phyloP scores from a whole-genome alignment of 2,113 vertebrate species.

The Eidolon helvum region DNA sequence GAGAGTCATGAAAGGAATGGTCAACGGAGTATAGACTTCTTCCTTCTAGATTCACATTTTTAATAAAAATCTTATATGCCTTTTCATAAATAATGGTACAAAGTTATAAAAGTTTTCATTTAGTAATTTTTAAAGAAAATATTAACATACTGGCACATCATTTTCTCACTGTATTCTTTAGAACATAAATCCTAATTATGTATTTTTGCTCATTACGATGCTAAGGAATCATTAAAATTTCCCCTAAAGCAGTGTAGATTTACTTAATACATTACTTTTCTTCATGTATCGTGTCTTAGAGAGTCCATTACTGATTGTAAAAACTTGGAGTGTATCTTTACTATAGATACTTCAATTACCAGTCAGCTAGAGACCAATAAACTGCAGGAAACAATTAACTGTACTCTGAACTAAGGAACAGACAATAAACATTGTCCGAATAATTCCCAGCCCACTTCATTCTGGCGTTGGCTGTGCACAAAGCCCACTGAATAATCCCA shows the following conservation, averaged over 20 bases:
- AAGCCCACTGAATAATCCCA: neutral
- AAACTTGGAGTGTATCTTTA: neutral
- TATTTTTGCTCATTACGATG: neutral
- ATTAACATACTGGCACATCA: neutral
- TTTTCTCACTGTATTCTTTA: slow-evolving; percentile 31
- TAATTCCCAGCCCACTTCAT: neutral
- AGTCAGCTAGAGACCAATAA: neutral
- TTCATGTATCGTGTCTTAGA: neutral
- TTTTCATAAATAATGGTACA: neutral
- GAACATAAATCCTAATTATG: slow-evolving; percentile 3
- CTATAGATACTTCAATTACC: neutral
- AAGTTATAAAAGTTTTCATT: neutral
- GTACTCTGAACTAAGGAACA: neutral
- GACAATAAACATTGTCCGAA: neutral
- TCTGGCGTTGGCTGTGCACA: neutral
- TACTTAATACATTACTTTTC: neutral
- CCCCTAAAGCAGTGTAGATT: neutral
- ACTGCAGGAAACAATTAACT: neutral
- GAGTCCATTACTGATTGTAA: neutral
- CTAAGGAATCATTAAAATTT: neutral
- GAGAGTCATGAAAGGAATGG: neutral
- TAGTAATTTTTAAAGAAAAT: slow-evolving; percentile 6
- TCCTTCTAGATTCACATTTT: neutral
- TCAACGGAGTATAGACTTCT: neutral
- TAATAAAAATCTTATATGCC: neutral